A percentile compares a stretch with the other conserved stretches of the same genome.
Conservation (phyloP, 1,140 invertebrate species). For the Solen grandis region DNA sequence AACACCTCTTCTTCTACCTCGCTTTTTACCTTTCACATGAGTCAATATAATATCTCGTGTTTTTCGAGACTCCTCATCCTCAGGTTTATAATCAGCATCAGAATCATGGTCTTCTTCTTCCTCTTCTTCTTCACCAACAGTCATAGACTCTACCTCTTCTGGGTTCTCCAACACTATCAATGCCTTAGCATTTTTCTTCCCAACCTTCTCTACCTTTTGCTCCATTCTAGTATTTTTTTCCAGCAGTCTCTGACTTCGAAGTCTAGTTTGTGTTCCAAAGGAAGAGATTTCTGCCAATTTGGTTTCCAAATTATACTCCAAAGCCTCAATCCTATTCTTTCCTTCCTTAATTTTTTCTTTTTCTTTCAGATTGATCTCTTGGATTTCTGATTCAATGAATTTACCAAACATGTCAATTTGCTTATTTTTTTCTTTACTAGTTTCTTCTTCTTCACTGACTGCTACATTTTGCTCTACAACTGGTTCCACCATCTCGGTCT, state of each 20-base stretch:
- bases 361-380: constrained; percentile 47
- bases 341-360: background rate
- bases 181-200: constrained; percentile 47
- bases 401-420: constrained; percentile 49
- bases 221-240: no score
- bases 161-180: no score
- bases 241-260: background rate
- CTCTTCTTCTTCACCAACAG: constrained; percentile 39
- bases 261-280: background rate
- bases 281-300: background rate
- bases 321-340: background rate
- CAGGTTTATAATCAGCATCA: background rate
- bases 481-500: constrained; percentile 26
- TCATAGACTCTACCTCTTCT: no score
- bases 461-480: background rate
- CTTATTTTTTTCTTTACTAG: constrained; percentile 11
- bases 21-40: constrained; percentile 25
- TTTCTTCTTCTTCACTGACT: constrained; percentile 10
- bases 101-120: constrained; percentile 45
- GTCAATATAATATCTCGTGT: background rate
- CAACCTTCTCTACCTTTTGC: background rate
- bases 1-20: constrained; percentile 25
- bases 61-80: constrained; percentile 10
- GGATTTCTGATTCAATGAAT: constrained; percentile 50
- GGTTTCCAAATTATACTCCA: no score